Percentiles rank a stretch among this genome's conserved stretches.
Evolutionary conservation across 2,113 vertebrate genomes (phyloP).

Genomic region (Pristiophorus japonicus): DNA sequence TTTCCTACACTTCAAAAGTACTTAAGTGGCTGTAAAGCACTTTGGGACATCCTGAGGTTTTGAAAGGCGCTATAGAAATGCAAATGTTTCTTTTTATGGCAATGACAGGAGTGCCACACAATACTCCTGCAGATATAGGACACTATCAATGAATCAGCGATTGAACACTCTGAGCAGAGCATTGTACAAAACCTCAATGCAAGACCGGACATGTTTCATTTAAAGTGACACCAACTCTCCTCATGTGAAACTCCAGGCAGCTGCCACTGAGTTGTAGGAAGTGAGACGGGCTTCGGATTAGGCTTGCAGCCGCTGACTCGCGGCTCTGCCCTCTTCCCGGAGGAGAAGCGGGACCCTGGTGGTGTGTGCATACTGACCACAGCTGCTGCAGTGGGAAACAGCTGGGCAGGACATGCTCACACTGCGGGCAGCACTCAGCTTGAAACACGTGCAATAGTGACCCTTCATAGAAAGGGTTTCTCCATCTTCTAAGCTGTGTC

Average conservation of each 20-base stretch:
- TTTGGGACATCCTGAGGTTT: background rate
- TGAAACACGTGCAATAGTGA: background rate
- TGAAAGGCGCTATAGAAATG: background rate
- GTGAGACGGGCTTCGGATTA: conserved; percentile 11
- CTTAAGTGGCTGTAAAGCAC: background rate
- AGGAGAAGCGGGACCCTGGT: conserved; percentile 13
- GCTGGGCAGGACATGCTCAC: conserved; percentile 8
- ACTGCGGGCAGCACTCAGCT: background rate
- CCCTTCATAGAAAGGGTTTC: background rate
- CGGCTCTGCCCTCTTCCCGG: conserved; percentile 13
- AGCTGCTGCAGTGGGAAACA: conserved; percentile 30
- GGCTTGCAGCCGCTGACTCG: background rate
- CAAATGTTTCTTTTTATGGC: background rate
- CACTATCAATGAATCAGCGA: background rate
- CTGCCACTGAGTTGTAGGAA: conserved; percentile 15
- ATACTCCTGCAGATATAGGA: background rate
- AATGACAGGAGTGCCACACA: background rate
- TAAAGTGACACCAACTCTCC: background rate
- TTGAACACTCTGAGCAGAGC: no score
- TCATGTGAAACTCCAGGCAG: conserved; percentile 16
- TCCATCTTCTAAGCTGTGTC: background rate
- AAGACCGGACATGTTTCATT: background rate
- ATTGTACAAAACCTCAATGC: background rate
- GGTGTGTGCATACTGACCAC: background rate
- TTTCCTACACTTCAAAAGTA: background rate